Base-by-base conservation (phyloP, 2,888 invertebrate genomes). In the Amblyjoppa fuscipennis region DNA sequence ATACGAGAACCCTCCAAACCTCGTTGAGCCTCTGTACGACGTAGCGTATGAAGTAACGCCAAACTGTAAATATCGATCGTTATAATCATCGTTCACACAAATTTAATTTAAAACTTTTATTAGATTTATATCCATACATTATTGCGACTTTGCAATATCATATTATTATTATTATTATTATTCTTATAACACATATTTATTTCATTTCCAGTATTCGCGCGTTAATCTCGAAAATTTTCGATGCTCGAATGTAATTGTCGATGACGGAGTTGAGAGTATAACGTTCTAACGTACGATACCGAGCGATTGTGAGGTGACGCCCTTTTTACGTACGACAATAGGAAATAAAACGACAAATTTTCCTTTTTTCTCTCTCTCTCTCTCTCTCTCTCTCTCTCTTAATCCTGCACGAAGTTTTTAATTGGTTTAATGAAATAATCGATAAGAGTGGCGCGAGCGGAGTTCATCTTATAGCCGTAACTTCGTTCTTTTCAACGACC, bases 41-140 rank as follows among this genome's bases (percentile, higher is more conserved):
- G 81, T 28, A 78, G 73, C 76, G 80, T 69, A 69, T 38, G 49
- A 85, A 83, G 64, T 71, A 83, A 88, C 81, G 86, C 86, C 79
- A 87, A 87, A 88, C 87, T 88, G 88, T 87, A 88, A 80, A 85
- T 85, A 85, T 49, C 49, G 59, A 70, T 68, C 64, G 56, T 70
- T 51, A 45, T 81, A 66, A 75, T 83, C 38, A 76, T 68, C 59
- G 25, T 64, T 70, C 28, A 31, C 69, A 13, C 16, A 70, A 70
- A 76, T 74, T 76, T 81, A 41, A 81, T 76, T 81, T 68, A 69
- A 59, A 59, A 59, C 45, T 28, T 59, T 9, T 28, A 25, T 59
- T 59, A 59, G 25, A 59, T 59, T 59, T 59, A 75, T 74, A 45
- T 68, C 11, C 64, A 66, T 71, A 51, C 31, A 71, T 77, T 77